These are phyloP conservation scores for Bubo bubo DNA, from an alignment of 2,113 vertebrate genomes.

Conservation along the genomic window DNA sequence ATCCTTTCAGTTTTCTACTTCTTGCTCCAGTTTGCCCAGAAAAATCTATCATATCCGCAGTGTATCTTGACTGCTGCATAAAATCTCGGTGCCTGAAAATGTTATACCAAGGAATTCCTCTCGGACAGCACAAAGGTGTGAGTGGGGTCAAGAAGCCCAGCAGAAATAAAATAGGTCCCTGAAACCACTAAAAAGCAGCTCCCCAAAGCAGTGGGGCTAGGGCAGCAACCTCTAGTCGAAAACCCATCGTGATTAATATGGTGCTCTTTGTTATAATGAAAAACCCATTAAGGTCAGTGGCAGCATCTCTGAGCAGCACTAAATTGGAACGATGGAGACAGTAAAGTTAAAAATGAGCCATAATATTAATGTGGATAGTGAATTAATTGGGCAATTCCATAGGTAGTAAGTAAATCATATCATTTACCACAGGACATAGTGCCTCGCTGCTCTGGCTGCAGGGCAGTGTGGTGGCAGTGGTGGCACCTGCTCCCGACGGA, in stretches of 20 bases:
- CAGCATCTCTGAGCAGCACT: constrained; percentile 61
- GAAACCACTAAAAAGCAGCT: constrained; percentile 17
- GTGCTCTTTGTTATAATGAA: constrained; percentile 59
- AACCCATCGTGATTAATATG: constrained; percentile 37
- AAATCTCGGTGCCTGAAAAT: constrained; percentile 66
- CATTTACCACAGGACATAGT: accelerated
- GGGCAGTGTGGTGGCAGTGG: background rate
- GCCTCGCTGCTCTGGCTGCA: accelerated
- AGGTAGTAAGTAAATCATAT: constrained; percentile 58
- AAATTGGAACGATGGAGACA: constrained; percentile 65
- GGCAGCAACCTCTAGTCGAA: constrained; percentile 1
- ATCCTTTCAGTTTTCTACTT: constrained; percentile 33
- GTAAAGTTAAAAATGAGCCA: constrained; percentile 68
- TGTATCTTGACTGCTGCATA: constrained; percentile 47
- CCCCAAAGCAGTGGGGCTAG: background rate
- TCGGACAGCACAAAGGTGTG: background rate
- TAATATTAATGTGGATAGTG: constrained; percentile 68
- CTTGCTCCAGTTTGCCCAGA: constrained; percentile 40
- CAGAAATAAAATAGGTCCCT: constrained; percentile 20
- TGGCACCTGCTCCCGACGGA: background rate
- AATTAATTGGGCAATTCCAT: constrained; percentile 65
- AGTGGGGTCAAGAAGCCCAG: background rate
- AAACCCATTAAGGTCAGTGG: constrained; percentile 65
- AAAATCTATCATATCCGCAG: constrained; percentile 68
- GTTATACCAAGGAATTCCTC: constrained; percentile 58